Evolutionary conservation across 2,797 vertebrate genomes (phyloP), one percentile per base, ranked within the genome.

Genomic region (Hemibagrus guttatus): DNA sequence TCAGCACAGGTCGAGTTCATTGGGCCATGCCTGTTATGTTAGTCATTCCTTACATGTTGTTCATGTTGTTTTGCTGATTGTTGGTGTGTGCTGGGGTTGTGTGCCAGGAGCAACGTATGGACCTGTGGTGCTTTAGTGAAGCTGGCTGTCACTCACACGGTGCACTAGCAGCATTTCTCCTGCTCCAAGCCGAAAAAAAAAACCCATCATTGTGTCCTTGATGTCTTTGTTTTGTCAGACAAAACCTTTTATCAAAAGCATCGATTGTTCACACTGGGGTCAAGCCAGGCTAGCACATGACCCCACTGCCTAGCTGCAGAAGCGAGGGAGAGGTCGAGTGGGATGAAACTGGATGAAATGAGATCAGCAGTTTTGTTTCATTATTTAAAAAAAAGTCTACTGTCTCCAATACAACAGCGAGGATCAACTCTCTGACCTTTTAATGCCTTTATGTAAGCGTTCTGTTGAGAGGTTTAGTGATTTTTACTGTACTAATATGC

Each of bases 141-240:
- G 61, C 49, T 42, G 69, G 23, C 68, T 28, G 74, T 83, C 35
- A 49, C 83, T 85, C 81, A 75, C 71, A 86, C 86, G 86, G 86
- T 87, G 58, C 81, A 52, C 61, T 72, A 63, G 72, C 84, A 75
- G 79, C 87, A 88, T 90, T 87, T 87, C 89, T 85, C 46, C 28
- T 74, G 28, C 86, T 82, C 86, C 69, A 84, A 71, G 82, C 84
- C 13, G 59, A 52, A 54, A 28, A 92, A 93, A 93, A 92, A 84
- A 31, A 64, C 17, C 89, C 76, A 89, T 91, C 85, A 94, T 93
- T 95, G 90, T 94, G 93, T 91, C 85, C 84, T 84, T 87, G 85
- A 64, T 89, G 85, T 90, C 90, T 94, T 96, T 96, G 94, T 95
- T 92, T 88, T 88, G 87, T 89, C 87, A 86, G 90, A 96, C 93